phyloP scores from a whole-genome alignment of 2,888 invertebrate species.

The Gymnocheta viridis region DNA sequence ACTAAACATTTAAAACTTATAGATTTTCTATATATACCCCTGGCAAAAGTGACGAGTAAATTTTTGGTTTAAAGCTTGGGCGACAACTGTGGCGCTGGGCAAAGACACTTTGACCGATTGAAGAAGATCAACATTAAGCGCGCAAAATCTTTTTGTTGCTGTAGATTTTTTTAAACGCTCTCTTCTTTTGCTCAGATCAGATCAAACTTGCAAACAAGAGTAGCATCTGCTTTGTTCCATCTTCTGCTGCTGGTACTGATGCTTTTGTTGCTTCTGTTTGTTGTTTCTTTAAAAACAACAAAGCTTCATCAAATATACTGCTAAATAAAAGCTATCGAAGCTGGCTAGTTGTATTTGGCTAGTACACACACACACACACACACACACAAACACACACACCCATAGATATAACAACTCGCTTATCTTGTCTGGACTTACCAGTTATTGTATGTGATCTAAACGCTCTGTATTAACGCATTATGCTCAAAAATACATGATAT shows the following conservation, averaged over 20 bases:
- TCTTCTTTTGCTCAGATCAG: slow-evolving; percentile 67
- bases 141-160: slow-evolving; percentile 63
- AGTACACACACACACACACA: slow-evolving; percentile 7
- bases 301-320: slow-evolving; percentile 38
- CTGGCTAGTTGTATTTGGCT: slow-evolving; percentile 51
- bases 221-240: slow-evolving; percentile 51
- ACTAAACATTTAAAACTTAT: slow-evolving; percentile 81
- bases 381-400: background rate
- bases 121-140: slow-evolving; percentile 71
- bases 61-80: slow-evolving; percentile 74
- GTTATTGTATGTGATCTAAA: slow-evolving; percentile 52
- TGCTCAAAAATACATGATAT: slow-evolving; percentile 39
- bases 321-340: slow-evolving; percentile 58
- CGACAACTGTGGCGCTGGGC: slow-evolving; percentile 77
- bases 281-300: slow-evolving; percentile 52
- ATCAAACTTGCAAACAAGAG: slow-evolving; percentile 57
- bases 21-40: slow-evolving; percentile 82
- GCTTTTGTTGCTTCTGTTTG: slow-evolving; percentile 41
- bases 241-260: slow-evolving; percentile 25
- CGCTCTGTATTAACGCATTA: slow-evolving; percentile 45
- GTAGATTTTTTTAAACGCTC: slow-evolving; percentile 30
- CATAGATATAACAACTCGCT: slow-evolving; percentile 38
- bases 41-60: slow-evolving; percentile 73
- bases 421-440: slow-evolving; percentile 62
- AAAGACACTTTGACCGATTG: slow-evolving; percentile 76